Evolutionary conservation across 2,888 invertebrate species (phyloP).

Genomic region (Sclerodermus sp.): DNA sequence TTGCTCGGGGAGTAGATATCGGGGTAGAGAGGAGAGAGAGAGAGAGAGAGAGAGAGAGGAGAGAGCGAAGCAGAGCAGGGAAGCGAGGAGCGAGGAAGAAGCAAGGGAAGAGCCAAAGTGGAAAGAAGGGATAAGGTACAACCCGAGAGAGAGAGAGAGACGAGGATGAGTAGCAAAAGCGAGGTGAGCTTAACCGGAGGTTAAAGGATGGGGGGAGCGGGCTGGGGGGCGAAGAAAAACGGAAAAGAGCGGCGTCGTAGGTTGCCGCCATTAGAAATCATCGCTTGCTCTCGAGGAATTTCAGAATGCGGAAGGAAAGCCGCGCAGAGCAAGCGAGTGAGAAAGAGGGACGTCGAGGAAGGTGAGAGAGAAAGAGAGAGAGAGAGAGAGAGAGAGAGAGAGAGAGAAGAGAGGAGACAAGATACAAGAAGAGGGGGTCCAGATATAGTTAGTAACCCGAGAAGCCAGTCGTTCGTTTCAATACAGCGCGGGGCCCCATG

Average conservation of each 20-base stretch:
- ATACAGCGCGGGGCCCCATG: slow-evolving; percentile 16
- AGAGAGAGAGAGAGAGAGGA: too few species aligned
- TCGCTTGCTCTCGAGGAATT: slow-evolving; percentile 42
- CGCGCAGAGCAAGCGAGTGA: slow-evolving; percentile 15
- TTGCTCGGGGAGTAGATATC: too few species aligned
- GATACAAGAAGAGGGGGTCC: slow-evolving; percentile 6
- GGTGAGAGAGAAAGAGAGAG: slow-evolving; percentile 9
- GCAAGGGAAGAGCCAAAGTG: too few species aligned
- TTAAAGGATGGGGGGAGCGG: too few species aligned
- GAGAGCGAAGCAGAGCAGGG: too few species aligned
- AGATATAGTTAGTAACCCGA: slow-evolving; percentile 45
- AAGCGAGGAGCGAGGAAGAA: too few species aligned
- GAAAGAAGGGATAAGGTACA: too few species aligned
- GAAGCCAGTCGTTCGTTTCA: slow-evolving; percentile 42
- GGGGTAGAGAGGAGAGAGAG: too few species aligned
- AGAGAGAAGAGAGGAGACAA: slow-evolving; percentile 4
- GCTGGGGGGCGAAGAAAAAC: slow-evolving; percentile 19
- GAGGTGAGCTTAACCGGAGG: too few species aligned
- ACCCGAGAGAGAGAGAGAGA: slow-evolving; percentile 11
- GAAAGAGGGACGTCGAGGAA: slow-evolving; percentile 9
- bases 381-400: slow-evolving; percentile 9
- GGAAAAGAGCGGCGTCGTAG: slow-evolving; percentile 17
- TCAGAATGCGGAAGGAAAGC: slow-evolving; percentile 53
- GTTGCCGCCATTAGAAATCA: slow-evolving; percentile 39
- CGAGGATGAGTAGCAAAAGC: slow-evolving; percentile 15